A percentile compares a stretch with the other conserved stretches of the same genome.
phyloP scores from a whole-genome alignment of 2,113 vertebrate genomes.

The Oenanthe oenanthe region DNA sequence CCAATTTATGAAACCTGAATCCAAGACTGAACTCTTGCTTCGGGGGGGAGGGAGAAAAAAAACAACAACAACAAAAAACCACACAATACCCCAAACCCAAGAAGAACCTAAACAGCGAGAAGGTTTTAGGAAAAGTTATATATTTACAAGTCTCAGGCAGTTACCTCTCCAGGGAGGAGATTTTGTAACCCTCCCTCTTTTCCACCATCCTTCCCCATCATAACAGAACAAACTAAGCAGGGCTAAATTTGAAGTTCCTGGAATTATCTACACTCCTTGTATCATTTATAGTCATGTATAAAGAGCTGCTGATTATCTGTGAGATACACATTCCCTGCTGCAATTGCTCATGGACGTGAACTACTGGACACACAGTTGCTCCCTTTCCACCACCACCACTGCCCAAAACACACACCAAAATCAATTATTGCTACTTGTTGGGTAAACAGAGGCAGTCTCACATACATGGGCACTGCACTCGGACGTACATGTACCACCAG shows the following conservation, averaged over 20 bases:
- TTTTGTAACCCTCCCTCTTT: constrained; percentile 46
- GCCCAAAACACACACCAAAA: constrained; percentile 9
- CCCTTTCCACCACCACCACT: neutral
- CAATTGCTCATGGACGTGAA: neutral
- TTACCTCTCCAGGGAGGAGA: constrained; percentile 48
- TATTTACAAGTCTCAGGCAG: constrained; percentile 35
- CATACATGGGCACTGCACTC: neutral
- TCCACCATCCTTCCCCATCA: neutral
- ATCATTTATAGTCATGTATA: neutral
- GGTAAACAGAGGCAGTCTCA: constrained; percentile 29
- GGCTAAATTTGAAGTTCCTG: constrained; percentile 29
- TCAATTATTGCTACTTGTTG: constrained; percentile 34
- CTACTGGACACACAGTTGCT: neutral
- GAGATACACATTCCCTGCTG: neutral
- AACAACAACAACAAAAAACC: too few relatives aligned
- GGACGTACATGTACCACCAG: neutral
- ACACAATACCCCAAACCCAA: neutral
- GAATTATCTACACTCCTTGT: constrained; percentile 9
- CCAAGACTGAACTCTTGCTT: neutral
- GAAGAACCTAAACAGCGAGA: neutral
- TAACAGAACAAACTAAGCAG: neutral
- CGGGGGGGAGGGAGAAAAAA: neutral
- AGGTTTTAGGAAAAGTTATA: constrained; percentile 58
- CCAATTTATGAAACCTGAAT: neutral
- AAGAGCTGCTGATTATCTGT: neutral